Conservation (phyloP, 64 coral and sea anemone species). For the Cladopsammia gracilis region DNA sequence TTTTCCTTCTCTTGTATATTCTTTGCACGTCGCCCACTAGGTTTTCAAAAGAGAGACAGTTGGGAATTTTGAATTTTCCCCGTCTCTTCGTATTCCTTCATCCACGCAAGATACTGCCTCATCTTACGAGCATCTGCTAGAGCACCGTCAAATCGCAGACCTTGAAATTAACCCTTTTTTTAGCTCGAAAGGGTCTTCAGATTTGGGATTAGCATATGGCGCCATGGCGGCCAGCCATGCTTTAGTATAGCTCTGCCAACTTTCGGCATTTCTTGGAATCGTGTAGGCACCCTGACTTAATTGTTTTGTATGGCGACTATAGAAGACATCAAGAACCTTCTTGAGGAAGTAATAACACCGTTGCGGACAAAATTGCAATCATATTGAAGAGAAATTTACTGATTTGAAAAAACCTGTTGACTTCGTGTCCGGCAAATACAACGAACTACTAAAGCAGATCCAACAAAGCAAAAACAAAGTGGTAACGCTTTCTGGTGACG, state of each 20-base stretch:
- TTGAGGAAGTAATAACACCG: slow-evolving; percentile 6
- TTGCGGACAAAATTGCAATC: not conserved
- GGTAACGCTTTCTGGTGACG: not conserved
- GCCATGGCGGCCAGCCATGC: not conserved
- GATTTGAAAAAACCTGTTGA: not conserved
- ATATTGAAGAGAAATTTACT: not conserved
- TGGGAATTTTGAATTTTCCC: too few species aligned
- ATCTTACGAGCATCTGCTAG: too few species aligned
- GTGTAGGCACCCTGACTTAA: not conserved
- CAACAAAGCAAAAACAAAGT: not conserved
- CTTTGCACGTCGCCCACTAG: too few species aligned
- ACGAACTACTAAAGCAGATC: not conserved
- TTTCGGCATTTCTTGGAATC: not conserved
- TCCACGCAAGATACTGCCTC: too few species aligned
- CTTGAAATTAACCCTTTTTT: too few species aligned
- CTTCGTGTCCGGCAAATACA: not conserved
- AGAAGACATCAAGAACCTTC: not conserved
- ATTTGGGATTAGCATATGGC: slow-evolving; percentile 1
- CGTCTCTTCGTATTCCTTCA: too few species aligned
- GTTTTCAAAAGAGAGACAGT: too few species aligned
- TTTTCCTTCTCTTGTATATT: too few species aligned
- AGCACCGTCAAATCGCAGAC: too few species aligned
- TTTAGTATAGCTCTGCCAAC: not conserved
- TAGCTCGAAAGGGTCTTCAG: too few species aligned
- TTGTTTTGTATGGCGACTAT: not conserved